Evolutionary conservation across 1,140 invertebrate species (phyloP), one percentile per base, ranked within the genome.

Genomic region (Antheraea mylitta): DNA sequence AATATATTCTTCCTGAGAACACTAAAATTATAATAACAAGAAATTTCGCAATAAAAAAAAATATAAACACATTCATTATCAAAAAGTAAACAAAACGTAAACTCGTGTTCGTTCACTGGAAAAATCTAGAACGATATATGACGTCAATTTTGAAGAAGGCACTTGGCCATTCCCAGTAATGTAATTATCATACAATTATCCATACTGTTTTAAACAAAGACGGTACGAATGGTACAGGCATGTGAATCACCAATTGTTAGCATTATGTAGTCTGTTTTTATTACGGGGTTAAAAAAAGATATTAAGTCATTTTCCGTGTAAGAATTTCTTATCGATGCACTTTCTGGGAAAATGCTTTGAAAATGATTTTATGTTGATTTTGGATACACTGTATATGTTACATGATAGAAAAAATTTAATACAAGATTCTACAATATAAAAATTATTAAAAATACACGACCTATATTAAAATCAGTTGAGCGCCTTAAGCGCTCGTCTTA

Each of bases 101-200:
- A 16, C 9, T 53, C 45, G 13, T 53, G 13, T 16, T n/a, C 11
- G 45, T 53, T 10, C 11, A 53, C 11, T 53, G 45, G 45, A 53
- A 53, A 53, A 53, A 53, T 53, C 45, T 53, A 53, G 16, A 53
- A 53, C 13, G 6, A 16, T n/a, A 53, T 16, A 16, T 53, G 45
- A 53, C 45, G 45, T 53, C 16, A 53, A 7, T 53, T 53, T 53
- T 16, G n/a, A 53, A 53, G 45, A 53, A 53, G 11, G 45, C 10
- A 53, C 45, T 53, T 53, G 45, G 45, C 45, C 11, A 53, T 53
- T 53, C 45, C 45, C 45, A 53, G 45, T 53, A 53, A 53, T 16
- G 45, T 53, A 53, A 53, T 53, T 53, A 53, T 53, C 45, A 53
- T 53, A 53, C 45, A 53, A 53, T 53, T 53, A 53, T 16, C 45